These are phyloP conservation scores for Urophycis tenuis DNA, from an alignment of 2,797 vertebrate genomes.

Conservation along the genomic window DNA sequence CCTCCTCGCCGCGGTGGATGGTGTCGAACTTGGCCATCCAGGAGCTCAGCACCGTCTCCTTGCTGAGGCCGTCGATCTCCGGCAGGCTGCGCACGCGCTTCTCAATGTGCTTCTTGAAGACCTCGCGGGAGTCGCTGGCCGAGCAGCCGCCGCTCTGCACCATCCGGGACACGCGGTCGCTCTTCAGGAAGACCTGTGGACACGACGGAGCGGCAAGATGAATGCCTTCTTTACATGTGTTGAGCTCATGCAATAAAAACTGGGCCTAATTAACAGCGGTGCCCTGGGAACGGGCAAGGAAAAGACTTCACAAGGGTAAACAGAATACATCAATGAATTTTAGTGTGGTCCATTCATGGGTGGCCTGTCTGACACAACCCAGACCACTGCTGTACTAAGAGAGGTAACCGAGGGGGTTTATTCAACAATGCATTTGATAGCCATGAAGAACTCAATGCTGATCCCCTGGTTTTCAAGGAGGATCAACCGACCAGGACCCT, in stretches of 20 bases:
- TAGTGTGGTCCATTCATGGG: no score
- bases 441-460: background rate
- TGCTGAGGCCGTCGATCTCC: slow-evolving; percentile 94
- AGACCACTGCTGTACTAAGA: no score
- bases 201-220: no score
- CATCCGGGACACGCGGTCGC: slow-evolving; percentile 91
- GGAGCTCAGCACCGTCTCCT: slow-evolving; percentile 95
- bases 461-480: background rate
- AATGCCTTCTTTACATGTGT: no score
- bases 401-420: background rate
- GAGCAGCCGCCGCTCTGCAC: slow-evolving; percentile 95
- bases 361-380: no score
- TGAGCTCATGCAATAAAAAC: no score
- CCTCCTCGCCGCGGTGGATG: slow-evolving; percentile 93
- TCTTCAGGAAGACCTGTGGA: slow-evolving; percentile 93
- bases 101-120: slow-evolving; percentile 99
- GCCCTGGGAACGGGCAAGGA: background rate
- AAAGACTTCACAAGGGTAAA: background rate
- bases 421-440: background rate
- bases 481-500: no score
- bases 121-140: slow-evolving; percentile 87
- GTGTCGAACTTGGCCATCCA: slow-evolving; percentile 98
- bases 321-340: no score
- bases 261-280: no score
- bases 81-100: slow-evolving; percentile 93